Evolutionary conservation across 2,888 invertebrate species (phyloP), one percentile per base, ranked within the genome.

Genomic region (Thymelicus lineola): DNA sequence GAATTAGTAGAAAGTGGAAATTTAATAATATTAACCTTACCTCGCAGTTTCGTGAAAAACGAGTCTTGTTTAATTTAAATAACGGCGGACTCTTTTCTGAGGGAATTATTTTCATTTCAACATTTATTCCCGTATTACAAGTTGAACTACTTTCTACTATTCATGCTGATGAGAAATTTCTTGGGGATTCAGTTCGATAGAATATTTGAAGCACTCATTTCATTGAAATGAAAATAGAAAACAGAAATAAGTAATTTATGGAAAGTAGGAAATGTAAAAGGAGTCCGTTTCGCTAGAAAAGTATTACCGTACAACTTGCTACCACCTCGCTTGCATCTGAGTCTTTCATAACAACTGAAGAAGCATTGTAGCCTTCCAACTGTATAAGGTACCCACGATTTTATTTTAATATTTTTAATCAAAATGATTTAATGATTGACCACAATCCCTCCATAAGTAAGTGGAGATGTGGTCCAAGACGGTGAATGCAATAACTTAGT

Each of bases 61-160:
- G 36, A 62, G 35, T 50, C 62, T 50, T 48, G 62, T 62, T 50
- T 48, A 62, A 62, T 62, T 62, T 50, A 36, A 62, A 62, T 62
- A 48, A 48, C 62, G 28, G 20, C 28, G 48, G 35, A 61, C 46
- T 48, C 46, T 46, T 20, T 61, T 28, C 60, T 3, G n/a, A n/a
- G 46, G 61, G 61, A 61, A 48, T 61, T 35, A 61, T 61, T 48
- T 46, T 48, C 46, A 61, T 61, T 61, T 35, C 61, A 46, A n/a
- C 61, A 35, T 48, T 61, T 61, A 61, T 61, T 61, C 61, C 61
- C 61, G 45, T 46, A 61, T 48, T 35, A 48, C 61, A 61, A 61
- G 35, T 45, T 61, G 46, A 61, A 48, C 61, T 61, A 61, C 46
- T 61, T 61, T 48, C 46, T 14, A 28, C 28, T 28, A 38, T 61